Base-by-base conservation (phyloP, 2,888 invertebrate species). In the Octodonta nipae region DNA sequence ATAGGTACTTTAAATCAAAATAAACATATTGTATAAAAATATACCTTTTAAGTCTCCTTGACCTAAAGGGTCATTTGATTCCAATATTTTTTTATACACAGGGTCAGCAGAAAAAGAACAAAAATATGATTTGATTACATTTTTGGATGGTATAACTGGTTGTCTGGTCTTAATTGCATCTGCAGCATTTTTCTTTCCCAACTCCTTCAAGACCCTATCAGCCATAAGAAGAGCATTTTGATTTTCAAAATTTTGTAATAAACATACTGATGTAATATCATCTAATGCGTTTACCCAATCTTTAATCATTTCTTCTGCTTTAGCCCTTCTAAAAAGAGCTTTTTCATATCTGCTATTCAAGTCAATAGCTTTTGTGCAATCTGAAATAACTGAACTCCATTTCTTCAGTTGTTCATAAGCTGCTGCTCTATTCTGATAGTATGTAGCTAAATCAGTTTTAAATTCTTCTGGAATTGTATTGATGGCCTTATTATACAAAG, bases 341-440 rank as follows among this genome's bases (percentile, higher is more conserved):
- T 93, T 92, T 8, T 79, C 71, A 60, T 93, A 95, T 43, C 73
- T 78, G 22, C 79, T 78, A 60, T 93, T 88, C 15, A 81, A 67
- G 52, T 82, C 75, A 17, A 95, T 67, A 2, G 95, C 91, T 52
- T 72, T 75, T 2, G 80, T 75, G 54, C 92, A 92, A 58, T 93
- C 92, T 41, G 78, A 75, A 51, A 86, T 81, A 1, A 91, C 89
- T 42, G 79, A 71, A 38, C 73, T 73, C 71, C 81, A 85, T 62
- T 85, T 82, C 61, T 81, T 78, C 54, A 91, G 65, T 60, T 89
- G 85, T 60, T 93, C 93, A 60, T 88, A 87, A 26, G 91, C 86
- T 10, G 93, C 95, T 7, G 93, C 95, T 49, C 92, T 76, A 57
- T 95, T 95, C 60, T 95, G 95, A 60, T 89, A 91, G 62, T 87